These are phyloP conservation scores for Ramphastos sulfuratus DNA, from an alignment of 2,113 vertebrate species.

Conservation along the genomic window DNA sequence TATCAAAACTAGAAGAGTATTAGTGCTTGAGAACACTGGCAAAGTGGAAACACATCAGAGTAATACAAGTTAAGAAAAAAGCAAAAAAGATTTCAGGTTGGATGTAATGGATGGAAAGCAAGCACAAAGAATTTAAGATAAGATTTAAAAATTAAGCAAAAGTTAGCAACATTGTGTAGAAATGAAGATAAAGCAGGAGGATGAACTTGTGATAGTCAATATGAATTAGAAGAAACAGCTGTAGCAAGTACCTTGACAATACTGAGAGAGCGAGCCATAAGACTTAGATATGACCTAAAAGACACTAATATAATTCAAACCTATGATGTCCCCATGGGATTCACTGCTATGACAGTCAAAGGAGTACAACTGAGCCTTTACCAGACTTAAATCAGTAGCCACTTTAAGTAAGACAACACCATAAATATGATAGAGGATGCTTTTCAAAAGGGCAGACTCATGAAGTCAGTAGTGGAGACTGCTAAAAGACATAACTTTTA, in stretches of 20 bases:
- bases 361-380: not conserved
- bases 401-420: constrained; percentile 60
- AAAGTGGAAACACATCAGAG: not conserved
- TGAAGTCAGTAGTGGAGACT: constrained; percentile 77
- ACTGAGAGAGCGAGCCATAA: not conserved
- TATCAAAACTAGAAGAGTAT: not conserved
- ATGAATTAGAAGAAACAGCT: not conserved
- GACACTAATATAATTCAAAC: not conserved
- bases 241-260: not conserved
- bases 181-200: not conserved
- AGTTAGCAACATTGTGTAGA: not conserved
- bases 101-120: not conserved
- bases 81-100: not conserved
- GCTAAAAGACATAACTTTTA: constrained; percentile 69
- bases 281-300: not conserved
- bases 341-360: not conserved
- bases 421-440: constrained; percentile 76
- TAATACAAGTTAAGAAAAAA: not conserved
- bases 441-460: constrained; percentile 77
- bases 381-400: constrained; percentile 44
- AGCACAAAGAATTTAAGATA: not conserved
- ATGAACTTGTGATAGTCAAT: not conserved
- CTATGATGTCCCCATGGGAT: not conserved
- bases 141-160: not conserved
- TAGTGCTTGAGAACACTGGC: not conserved